Evolutionary conservation across 2,888 invertebrate genomes (phyloP), one percentile per base, ranked within the genome.

Genomic region (Clusia tigrina): DNA sequence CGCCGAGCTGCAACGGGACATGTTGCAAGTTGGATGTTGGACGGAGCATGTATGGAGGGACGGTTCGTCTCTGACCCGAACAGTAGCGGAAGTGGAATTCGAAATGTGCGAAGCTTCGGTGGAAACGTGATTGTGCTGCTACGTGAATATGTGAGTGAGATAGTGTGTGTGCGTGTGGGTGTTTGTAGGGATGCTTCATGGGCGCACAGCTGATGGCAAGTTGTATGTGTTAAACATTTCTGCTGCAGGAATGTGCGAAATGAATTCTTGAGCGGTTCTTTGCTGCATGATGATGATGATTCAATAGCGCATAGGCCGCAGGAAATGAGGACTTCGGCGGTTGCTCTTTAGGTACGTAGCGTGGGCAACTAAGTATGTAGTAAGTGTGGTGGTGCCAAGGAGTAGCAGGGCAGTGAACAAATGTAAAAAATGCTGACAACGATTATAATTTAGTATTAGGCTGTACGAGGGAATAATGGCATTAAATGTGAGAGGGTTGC

Each of bases 1-100:
- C n/a, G n/a, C n/a, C n/a, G n/a, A n/a, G 22, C 46, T 5, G 52
- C 46, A 42, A 37, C 12, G 22, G 26, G 66, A 57, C 63, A 32
- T 59, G 67, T 63, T 54, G 64, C 64, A 32, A 17, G 38, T 38
- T 17, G 48, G 25, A 58, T 38, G 24, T 32, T n/a, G 24, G 6
- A 32, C 32, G 6, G 6, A n/a, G 26, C 53, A 56, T 60, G 68
- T 61, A 54, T 52, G 61, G 48, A 60, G 70, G 69, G 53, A 71
- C 69, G 74, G n/a, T n/a, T 71, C 71, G 71, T 68, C 70, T 55
- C 67, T 73, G 70, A 70, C 74, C 69, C 73, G 69, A 56, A 67
- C 48, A 63, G 54, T 63, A 63, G 37, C 25, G 23, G 53, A 25
- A 53, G 25, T 5, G 24, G 24, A 42, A 42, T 42, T 42, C n/a